phyloP scores from a whole-genome alignment of 2,797 vertebrate species.

The Otolemur crassicaudatus region DNA sequence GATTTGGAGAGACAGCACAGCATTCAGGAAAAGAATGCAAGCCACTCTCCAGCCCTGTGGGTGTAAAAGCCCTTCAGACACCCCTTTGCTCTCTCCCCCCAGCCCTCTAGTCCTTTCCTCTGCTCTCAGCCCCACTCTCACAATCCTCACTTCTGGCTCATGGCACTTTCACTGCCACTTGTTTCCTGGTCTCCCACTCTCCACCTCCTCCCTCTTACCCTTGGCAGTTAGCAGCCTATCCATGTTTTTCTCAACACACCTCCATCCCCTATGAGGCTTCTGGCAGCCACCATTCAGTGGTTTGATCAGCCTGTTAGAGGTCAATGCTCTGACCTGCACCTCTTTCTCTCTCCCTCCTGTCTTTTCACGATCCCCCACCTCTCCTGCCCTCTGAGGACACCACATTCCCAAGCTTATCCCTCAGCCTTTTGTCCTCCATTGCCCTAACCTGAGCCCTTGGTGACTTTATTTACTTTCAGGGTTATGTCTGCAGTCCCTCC shows the following conservation, averaged over 20 bases:
- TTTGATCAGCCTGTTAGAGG: not conserved
- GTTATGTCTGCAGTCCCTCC: not conserved
- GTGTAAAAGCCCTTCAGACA: not conserved
- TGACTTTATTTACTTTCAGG: not conserved
- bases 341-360: not conserved
- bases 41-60: not conserved
- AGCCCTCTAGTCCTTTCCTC: not conserved
- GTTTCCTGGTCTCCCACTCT: not conserved
- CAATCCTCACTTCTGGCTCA: not conserved
- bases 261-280: not conserved
- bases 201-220: not conserved
- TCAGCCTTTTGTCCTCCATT: not conserved
- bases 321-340: not conserved
- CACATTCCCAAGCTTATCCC: not conserved
- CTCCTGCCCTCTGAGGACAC: not conserved
- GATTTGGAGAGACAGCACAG: not conserved
- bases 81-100: fast-evolving
- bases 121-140: not conserved
- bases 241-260: not conserved
- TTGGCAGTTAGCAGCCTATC: not conserved
- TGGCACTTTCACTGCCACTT: not conserved
- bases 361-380: not conserved
- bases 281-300: not conserved
- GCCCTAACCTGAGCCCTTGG: not conserved
- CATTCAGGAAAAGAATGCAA: not conserved